Evolutionary conservation across 2,888 invertebrate genomes (phyloP), one percentile per base, ranked within the genome.

Genomic region (Oasisia sp.): DNA sequence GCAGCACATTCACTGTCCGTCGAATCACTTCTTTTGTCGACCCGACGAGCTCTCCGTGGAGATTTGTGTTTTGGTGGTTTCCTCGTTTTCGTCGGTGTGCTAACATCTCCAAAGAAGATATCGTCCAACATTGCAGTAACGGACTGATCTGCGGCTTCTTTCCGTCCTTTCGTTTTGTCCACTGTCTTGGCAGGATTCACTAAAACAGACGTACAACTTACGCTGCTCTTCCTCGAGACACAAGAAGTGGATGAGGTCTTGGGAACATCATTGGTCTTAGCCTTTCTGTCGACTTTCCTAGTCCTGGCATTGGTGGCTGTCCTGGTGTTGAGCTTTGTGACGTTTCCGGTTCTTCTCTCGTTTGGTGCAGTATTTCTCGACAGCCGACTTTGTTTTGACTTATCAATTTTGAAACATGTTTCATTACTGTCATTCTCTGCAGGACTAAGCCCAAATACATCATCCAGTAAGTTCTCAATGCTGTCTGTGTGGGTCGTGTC

Each of bases 21-120:
- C 27, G 74, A 74, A 74, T 74, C n/a, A n/a, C 74, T 74, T 19
- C 74, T 74, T 74, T n/a, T 74, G 74, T n/a, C 19, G 74, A 74
- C n/a, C 74, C 27, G 74, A 74, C 74, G 27, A 74, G 27, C 74
- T n/a, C 27, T 19, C 74, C 27, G 74, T 19, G 74, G 74, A 19
- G 74, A 74, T 74, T 74, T 74, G 74, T 74, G 74, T 74, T 74
- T 74, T n/a, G 74, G 74, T 74, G 74, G 74, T 74, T 74, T 74
- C 74, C 74, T 74, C 27, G 14, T 74, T 19, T 74, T 74, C 74
- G 74, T 74, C 2, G 74, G 74, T 19, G 74, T 74, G 74, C 74
- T 27, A 19, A 19, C 74, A 74, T 74, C 74, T 74, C 74, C 74
- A 74, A 74, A 74, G 74, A 74, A 74, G 74, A 74, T 74, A 19